phyloP scores from a whole-genome alignment of 2,113 vertebrate species.

The Seriola rivoliana region DNA sequence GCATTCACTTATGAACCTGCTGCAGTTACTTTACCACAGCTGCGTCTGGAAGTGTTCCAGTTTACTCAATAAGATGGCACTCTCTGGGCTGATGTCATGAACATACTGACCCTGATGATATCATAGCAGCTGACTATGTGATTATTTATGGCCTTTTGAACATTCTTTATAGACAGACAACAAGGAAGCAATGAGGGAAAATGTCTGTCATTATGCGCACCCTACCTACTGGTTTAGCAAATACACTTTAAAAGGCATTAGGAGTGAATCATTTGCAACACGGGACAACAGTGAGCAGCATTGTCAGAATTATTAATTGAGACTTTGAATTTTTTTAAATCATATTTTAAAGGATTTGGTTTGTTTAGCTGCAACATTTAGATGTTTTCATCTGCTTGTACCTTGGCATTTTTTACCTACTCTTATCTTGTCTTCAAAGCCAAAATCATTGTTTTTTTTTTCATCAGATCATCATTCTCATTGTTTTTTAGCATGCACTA shows the following conservation, averaged over 20 bases:
- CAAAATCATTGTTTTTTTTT: neutral
- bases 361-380: neutral
- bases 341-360: neutral
- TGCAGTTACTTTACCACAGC: neutral
- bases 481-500: neutral
- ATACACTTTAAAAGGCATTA: neutral
- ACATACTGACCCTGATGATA: slow-evolving; percentile 25
- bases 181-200: slow-evolving; percentile 9
- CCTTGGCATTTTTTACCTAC: neutral
- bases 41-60: neutral
- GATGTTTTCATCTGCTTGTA: slow-evolving; percentile 8
- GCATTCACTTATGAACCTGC: slow-evolving; percentile 4
- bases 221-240: neutral
- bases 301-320: neutral
- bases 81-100: slow-evolving; percentile 38
- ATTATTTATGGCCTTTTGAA: slow-evolving; percentile 29
- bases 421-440: neutral
- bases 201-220: neutral
- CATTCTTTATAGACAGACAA: neutral
- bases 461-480: neutral
- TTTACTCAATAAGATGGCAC: slow-evolving; percentile 3
- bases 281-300: neutral
- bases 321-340: neutral
- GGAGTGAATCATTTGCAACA: neutral
- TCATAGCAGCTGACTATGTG: slow-evolving; percentile 33